Evolutionary conservation across 2,797 vertebrate genomes (phyloP).

Genomic region (Onychomys leucogaster): DNA sequence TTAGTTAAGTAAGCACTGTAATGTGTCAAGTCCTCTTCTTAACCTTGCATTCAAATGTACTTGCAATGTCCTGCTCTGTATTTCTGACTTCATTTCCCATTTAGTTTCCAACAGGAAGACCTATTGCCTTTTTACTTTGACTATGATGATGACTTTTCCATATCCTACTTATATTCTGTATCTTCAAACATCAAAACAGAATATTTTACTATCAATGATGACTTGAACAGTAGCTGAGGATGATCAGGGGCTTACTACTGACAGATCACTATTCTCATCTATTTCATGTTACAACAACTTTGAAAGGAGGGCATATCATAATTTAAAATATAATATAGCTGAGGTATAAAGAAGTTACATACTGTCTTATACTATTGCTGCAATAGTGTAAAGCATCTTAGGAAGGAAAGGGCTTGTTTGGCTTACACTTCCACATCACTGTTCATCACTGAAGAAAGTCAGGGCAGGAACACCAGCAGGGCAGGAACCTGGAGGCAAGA

Average conservation of each 20-base stretch:
- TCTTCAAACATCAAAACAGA: neutral
- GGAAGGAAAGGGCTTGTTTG: neutral
- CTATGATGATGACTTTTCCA: neutral
- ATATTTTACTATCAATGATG: neutral
- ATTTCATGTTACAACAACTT: neutral
- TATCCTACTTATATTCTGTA: neutral
- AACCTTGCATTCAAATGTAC: neutral
- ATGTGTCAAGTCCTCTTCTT: neutral
- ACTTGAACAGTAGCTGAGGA: neutral
- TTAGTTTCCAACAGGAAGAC: neutral
- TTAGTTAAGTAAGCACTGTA: neutral
- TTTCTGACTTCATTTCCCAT: neutral
- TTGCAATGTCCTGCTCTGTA: neutral
- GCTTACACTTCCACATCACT: neutral
- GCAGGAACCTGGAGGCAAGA: neutral
- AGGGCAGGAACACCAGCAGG: neutral
- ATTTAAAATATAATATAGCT: constrained; percentile 7
- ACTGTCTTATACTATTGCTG: neutral
- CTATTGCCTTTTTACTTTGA: neutral
- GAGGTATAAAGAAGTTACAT: neutral
- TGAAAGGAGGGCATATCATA: neutral
- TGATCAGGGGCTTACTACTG: neutral
- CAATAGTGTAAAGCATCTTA: neutral
- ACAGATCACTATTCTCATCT: neutral
- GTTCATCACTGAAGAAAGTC: neutral